Percentiles rank a stretch among this genome's conserved stretches.
phyloP scores from a whole-genome alignment of 1,140 invertebrate genomes.

The Cotesia vestalis region DNA sequence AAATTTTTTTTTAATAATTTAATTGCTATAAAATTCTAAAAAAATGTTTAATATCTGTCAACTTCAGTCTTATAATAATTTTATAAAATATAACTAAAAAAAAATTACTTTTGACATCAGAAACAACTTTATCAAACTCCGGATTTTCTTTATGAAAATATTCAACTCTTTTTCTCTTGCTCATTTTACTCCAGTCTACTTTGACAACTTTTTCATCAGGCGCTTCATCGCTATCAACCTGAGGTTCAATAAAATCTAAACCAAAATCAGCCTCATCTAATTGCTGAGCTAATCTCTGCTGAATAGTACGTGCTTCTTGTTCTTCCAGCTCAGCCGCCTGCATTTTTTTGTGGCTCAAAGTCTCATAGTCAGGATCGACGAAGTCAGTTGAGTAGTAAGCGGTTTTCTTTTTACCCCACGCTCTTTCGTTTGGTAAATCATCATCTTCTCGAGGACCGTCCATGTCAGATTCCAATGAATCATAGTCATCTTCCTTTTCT shows the following conservation, averaged over 20 bases:
- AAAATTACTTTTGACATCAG: conserved; percentile 78
- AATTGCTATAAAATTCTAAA: too few relatives aligned
- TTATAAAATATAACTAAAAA: conserved; percentile 23
- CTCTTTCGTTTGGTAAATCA: conserved; percentile 78
- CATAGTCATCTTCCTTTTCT: conserved; percentile 64
- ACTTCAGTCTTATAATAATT: too few relatives aligned
- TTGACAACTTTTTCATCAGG: conserved; percentile 70
- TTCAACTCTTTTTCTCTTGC: conserved; percentile 77
- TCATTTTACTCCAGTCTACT: conserved; percentile 79
- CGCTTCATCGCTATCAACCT: conserved; percentile 50
- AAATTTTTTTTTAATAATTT: too few relatives aligned
- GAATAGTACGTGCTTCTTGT: conserved; percentile 83
- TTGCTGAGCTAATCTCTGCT: conserved; percentile 79
- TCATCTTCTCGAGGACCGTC: conserved; percentile 75
- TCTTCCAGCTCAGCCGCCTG: conserved; percentile 83
- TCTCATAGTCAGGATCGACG: conserved; percentile 85
- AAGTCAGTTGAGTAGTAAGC: conserved; percentile 88
- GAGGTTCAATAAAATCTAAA: conserved; percentile 71
- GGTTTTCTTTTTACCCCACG: conserved; percentile 85
- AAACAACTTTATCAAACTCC: conserved; percentile 78
- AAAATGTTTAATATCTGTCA: too few relatives aligned
- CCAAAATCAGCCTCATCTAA: conserved; percentile 84
- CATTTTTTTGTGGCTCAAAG: conserved; percentile 72
- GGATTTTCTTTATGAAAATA: conserved; percentile 85
- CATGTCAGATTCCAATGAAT: conserved; percentile 66